Conservation (phyloP, 2,797 vertebrate species). For the Acrossocheilus wenchowensis region DNA sequence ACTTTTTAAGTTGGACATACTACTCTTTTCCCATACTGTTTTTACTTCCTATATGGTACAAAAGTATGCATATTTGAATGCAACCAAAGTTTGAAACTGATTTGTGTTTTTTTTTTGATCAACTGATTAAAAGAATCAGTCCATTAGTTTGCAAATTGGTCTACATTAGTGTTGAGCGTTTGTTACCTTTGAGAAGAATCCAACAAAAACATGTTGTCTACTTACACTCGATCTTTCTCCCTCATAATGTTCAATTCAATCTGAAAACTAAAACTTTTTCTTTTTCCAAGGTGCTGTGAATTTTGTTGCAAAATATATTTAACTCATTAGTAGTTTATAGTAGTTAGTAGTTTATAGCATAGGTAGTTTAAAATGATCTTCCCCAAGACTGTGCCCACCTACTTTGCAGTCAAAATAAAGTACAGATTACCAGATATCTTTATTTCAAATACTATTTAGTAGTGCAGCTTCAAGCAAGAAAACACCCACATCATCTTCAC, state of each 20-base stretch:
- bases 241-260: not conserved
- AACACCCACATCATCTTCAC: constrained; percentile 22
- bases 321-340: not conserved
- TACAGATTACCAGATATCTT: not conserved
- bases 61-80: not conserved
- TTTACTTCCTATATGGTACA: not conserved
- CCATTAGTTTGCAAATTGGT: not conserved
- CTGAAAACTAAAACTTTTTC: not conserved
- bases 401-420: not conserved
- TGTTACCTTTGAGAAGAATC: not conserved
- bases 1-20: not conserved
- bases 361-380: not conserved
- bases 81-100: not conserved
- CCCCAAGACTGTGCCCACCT: not conserved
- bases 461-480: not conserved
- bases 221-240: not conserved
- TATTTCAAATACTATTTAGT: not conserved
- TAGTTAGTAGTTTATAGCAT: not conserved
- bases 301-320: not conserved
- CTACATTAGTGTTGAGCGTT: not conserved
- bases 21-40: not conserved
- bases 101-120: not conserved
- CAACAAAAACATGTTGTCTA: not conserved
- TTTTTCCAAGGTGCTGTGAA: not conserved
- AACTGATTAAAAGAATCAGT: not conserved